Conservation (phyloP, 2,888 invertebrate genomes). For the Leucophenga maculata region DNA sequence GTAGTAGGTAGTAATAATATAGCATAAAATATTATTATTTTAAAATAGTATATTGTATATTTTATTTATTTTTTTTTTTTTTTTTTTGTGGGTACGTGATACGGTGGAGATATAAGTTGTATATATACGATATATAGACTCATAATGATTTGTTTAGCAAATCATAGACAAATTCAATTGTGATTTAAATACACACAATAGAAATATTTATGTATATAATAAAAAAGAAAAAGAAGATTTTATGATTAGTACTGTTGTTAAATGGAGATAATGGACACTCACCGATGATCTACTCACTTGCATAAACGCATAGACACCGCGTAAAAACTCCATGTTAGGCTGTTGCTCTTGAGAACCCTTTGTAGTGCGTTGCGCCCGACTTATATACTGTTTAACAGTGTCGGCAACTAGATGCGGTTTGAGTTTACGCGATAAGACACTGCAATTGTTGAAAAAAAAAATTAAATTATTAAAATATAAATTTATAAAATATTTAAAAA, state of each 20-base stretch:
- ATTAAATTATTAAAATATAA: background rate
- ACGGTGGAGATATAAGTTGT: background rate
- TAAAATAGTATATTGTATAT: conserved; percentile 28
- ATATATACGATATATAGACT: conserved; percentile 10
- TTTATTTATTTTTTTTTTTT: background rate
- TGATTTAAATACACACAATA: conserved; percentile 43
- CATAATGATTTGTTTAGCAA: conserved; percentile 47
- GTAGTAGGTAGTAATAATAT: too few relatives aligned
- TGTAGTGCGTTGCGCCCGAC: conserved; percentile 70
- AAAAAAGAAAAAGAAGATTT: conserved; percentile 69
- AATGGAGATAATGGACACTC: conserved; percentile 71
- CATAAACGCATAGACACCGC: conserved; percentile 74
- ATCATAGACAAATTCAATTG: conserved; percentile 49
- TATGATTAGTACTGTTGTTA: conserved; percentile 72
- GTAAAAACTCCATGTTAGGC: conserved; percentile 74
- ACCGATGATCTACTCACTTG: conserved; percentile 74
- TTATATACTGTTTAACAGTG: conserved; percentile 72
- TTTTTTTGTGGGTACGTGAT: background rate
- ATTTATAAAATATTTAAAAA: background rate
- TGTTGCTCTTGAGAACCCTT: conserved; percentile 71
- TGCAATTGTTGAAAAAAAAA: conserved; percentile 40
- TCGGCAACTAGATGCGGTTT: conserved; percentile 72
- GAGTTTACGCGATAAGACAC: conserved; percentile 71
- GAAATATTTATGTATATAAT: conserved; percentile 60
- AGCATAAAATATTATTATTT: too few relatives aligned